Evolutionary conservation across 2,888 invertebrate species (phyloP).

Genomic region (Catocala fraxini): DNA sequence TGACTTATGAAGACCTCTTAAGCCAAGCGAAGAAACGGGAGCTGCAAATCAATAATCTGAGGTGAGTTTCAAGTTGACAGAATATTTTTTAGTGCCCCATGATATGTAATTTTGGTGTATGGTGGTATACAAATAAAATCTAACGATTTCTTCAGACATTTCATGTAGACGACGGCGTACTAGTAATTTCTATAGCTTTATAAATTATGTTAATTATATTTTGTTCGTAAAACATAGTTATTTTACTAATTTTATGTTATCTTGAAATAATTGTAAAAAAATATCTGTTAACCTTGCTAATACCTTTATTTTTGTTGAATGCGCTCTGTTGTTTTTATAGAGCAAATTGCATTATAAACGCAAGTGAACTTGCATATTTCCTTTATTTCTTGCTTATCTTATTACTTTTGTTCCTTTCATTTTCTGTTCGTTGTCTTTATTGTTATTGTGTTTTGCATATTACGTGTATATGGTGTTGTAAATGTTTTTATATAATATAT

Average conservation of each 20-base stretch:
- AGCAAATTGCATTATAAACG: no score
- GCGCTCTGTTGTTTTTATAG: no score
- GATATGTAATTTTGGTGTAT: slow-evolving; percentile 44
- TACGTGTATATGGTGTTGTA: no score
- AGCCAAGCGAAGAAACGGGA: slow-evolving; percentile 92
- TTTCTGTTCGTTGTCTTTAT: no score
- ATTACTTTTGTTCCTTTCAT: no score
- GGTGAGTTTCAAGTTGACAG: slow-evolving; percentile 83
- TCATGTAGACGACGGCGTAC: slow-evolving; percentile 42
- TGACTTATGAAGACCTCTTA: slow-evolving; percentile 90
- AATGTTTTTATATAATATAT: no score
- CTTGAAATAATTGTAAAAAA: background rate
- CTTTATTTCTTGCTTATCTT: no score
- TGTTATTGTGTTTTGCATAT: no score
- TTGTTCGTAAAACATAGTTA: no score
- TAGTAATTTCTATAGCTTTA: background rate
- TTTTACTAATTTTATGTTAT: no score
- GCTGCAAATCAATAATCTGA: slow-evolving; percentile 92
- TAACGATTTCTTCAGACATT: slow-evolving; percentile 47
- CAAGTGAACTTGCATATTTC: no score
- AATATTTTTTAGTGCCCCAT: slow-evolving; percentile 36
- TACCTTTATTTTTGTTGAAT: no score
- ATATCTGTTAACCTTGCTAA: slow-evolving; percentile 1
- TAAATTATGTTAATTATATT: background rate
- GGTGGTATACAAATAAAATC: slow-evolving; percentile 44